Evolutionary conservation across 2,888 invertebrate species (phyloP).

Genomic region (Sphaerophoria taeniata): DNA sequence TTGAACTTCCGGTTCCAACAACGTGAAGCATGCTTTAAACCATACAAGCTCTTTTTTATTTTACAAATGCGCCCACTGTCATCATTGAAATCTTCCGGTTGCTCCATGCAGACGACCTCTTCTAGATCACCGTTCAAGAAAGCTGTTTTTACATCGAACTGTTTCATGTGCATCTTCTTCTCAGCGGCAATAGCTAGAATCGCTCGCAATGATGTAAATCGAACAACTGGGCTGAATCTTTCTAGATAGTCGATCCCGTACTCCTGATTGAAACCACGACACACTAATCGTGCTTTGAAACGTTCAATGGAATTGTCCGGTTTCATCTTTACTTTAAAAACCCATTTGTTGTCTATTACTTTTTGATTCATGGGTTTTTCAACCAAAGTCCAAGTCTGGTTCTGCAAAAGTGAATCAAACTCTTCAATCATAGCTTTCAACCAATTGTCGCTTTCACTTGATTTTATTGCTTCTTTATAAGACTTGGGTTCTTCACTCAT

Average conservation of each 20-base stretch:
- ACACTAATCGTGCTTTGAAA: conserved; percentile 13
- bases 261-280: conserved; percentile 76
- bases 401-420: conserved; percentile 15
- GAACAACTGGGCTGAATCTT: conserved; percentile 22
- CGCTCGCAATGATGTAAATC: conserved; percentile 20
- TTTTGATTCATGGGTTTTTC: conserved; percentile 26
- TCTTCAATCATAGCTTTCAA: conserved; percentile 33
- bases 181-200: conserved; percentile 31
- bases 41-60: conserved; percentile 13
- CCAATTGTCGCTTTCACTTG: conserved; percentile 18
- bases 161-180: conserved; percentile 36
- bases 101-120: conserved; percentile 23
- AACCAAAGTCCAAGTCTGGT: conserved; percentile 32
- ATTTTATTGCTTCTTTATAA: conserved; percentile 22
- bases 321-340: conserved; percentile 25
- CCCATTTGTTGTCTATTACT: conserved; percentile 25
- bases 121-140: conserved; percentile 25
- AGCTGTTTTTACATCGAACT: conserved; percentile 40
- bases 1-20: conserved; percentile 70
- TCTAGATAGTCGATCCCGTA: conserved; percentile 56
- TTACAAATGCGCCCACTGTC: conserved; percentile 14
- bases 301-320: conserved; percentile 4
- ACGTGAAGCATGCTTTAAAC: conserved; percentile 19
- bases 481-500: conserved; percentile 28
- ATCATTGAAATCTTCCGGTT: conserved; percentile 15